Percentiles rank a stretch among this genome's conserved stretches.
Conservation (phyloP, 2,113 vertebrate genomes). For the Chloropsis cyanopogon region DNA sequence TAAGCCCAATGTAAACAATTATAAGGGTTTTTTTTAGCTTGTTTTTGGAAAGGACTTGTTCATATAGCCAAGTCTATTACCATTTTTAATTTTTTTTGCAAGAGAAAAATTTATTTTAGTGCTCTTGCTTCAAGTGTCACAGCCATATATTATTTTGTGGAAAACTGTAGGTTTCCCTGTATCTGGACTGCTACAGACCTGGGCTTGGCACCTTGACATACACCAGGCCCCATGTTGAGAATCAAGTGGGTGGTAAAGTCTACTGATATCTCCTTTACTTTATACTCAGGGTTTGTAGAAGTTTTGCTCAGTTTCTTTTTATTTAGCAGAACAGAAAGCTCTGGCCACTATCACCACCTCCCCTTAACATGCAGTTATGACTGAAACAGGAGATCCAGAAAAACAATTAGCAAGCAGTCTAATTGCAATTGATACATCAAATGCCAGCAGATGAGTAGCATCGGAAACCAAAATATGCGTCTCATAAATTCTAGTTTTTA, state of each 20-base stretch:
- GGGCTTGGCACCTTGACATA: neutral
- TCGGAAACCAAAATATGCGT: constrained; percentile 48
- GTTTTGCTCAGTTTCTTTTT: neutral
- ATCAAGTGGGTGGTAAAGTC: neutral
- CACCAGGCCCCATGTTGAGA: neutral
- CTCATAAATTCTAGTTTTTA: constrained; percentile 40
- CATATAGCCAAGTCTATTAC: neutral
- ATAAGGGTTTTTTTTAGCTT: neutral
- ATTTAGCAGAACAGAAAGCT: neutral
- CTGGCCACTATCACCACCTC: neutral
- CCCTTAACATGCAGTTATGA: neutral
- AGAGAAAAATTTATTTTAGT: neutral
- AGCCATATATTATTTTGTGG: neutral
- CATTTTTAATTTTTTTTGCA: neutral
- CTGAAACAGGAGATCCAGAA: neutral
- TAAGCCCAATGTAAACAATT: neutral
- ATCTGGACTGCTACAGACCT: neutral
- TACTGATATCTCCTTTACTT: neutral
- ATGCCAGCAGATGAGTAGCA: constrained; percentile 33
- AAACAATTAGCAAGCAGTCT: constrained; percentile 54
- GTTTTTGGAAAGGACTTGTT: neutral
- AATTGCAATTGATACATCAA: constrained; percentile 22
- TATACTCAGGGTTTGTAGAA: neutral
- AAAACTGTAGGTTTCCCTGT: neutral
- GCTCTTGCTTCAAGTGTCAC: neutral